A percentile compares a stretch with the other conserved stretches of the same genome.
Evolutionary conservation across 1,140 invertebrate species (phyloP).

Genomic region (Alviniconcha marisindica): DNA sequence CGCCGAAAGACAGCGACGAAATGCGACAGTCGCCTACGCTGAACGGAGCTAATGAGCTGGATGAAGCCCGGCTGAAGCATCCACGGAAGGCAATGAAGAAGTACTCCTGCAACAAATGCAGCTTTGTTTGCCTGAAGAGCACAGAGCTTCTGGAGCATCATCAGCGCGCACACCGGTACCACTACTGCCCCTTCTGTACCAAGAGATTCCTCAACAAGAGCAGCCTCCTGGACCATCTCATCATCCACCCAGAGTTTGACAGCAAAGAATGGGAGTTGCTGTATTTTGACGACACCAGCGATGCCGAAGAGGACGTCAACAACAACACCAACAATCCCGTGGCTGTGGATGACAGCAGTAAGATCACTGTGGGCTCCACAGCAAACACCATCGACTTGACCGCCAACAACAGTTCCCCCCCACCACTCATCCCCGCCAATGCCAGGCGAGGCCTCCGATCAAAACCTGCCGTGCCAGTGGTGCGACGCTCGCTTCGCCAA

Average conservation of each 20-base stretch:
- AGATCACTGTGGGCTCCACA: too few relatives aligned
- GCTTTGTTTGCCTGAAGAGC: conserved; percentile 64
- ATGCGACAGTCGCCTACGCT: conserved; percentile 33
- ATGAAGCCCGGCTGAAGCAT: conserved; percentile 60
- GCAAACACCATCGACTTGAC: conserved; percentile 30
- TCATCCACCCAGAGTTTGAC: conserved; percentile 65
- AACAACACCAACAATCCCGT: conserved; percentile 30
- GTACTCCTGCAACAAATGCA: conserved; percentile 64
- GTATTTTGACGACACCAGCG: conserved; percentile 48
- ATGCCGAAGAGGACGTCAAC: conserved; percentile 35
- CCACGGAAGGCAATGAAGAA: conserved; percentile 66
- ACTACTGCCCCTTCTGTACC: conserved; percentile 65
- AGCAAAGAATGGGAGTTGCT: conserved; percentile 58
- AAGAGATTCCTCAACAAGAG: conserved; percentile 61
- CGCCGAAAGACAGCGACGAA: conserved; percentile 19
- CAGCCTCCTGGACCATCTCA: conserved; percentile 63
- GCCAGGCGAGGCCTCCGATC: neutral
- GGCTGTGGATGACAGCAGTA: neutral
- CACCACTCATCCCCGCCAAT: neutral
- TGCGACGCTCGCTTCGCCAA: conserved; percentile 67
- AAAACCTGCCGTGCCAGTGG: conserved; percentile 67
- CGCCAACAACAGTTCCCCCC: conserved; percentile 24
- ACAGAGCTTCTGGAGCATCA: conserved; percentile 62
- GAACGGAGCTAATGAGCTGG: conserved; percentile 23
- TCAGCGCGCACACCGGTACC: conserved; percentile 48